Evolutionary conservation across 2,888 invertebrate species (phyloP).

Genomic region (Elegia similella): DNA sequence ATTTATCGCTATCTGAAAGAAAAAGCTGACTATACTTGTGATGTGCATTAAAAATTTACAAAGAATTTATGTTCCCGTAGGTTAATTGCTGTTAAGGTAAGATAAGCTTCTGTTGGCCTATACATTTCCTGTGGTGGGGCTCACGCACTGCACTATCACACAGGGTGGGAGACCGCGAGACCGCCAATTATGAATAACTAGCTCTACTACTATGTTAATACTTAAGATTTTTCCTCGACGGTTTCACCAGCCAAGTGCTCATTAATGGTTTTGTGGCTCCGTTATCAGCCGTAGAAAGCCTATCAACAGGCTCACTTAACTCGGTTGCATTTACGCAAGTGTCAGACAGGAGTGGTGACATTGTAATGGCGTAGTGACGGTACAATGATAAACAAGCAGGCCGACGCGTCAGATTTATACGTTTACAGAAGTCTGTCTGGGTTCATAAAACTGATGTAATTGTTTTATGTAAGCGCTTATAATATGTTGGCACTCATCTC

Average conservation of each 20-base stretch:
- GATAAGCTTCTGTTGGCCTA: background rate
- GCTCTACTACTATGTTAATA: conserved; percentile 77
- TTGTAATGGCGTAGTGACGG: conserved; percentile 21
- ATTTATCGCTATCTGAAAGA: too few relatives aligned
- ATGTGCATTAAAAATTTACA: too few relatives aligned
- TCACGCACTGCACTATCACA: conserved; percentile 40
- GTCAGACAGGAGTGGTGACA: conserved; percentile 20
- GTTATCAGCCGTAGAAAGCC: conserved; percentile 68
- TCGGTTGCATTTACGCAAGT: conserved; percentile 22
- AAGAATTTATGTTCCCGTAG: too few relatives aligned
- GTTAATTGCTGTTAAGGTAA: background rate
- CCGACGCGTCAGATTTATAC: conserved; percentile 27
- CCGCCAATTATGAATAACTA: conserved; percentile 78
- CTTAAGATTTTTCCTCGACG: conserved; percentile 73
- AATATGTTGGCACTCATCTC: background rate
- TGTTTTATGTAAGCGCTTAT: background rate
- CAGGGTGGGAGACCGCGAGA: conserved; percentile 64
- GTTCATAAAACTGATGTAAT: background rate
- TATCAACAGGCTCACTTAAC: conserved; percentile 27
- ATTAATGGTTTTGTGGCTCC: conserved; percentile 71
- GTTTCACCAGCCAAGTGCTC: conserved; percentile 71
- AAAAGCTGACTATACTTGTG: too few relatives aligned
- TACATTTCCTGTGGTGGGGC: conserved; percentile 35
- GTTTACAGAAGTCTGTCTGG: too few relatives aligned
- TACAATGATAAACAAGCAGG: conserved; percentile 32